Evolutionary conservation across 1,140 invertebrate species (phyloP).

Genomic region (Neotoxoptera formosana): DNA sequence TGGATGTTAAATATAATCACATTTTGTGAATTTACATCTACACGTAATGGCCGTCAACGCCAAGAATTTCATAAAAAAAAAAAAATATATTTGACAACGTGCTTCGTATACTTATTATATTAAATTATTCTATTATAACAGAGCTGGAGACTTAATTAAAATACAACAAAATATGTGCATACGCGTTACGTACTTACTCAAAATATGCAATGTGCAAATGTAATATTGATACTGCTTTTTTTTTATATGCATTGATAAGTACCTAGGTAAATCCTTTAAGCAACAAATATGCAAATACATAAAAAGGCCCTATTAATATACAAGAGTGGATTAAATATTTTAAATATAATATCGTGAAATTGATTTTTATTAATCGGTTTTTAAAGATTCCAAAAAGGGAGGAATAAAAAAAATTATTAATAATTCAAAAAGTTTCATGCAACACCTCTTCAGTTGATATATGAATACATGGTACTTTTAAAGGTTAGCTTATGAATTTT

Average conservation of each 20-base stretch:
- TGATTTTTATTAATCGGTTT: background rate
- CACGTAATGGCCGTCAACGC: background rate
- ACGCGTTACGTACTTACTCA: background rate
- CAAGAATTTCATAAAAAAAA: too few relatives aligned
- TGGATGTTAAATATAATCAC: background rate
- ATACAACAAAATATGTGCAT: background rate
- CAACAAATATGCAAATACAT: too few relatives aligned
- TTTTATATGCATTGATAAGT: background rate
- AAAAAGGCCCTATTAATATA: background rate
- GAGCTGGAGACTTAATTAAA: too few relatives aligned
- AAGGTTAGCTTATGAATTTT: background rate
- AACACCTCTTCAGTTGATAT: background rate
- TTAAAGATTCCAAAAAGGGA: background rate
- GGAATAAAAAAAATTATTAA: background rate
- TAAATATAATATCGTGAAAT: background rate
- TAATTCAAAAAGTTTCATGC: background rate
- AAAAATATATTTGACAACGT: too few relatives aligned
- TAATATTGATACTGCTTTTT: background rate
- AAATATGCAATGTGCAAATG: background rate
- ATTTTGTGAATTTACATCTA: background rate
- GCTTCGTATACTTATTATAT: too few relatives aligned
- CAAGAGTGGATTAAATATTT: background rate
- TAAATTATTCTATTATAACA: too few relatives aligned
- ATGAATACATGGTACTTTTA: background rate
- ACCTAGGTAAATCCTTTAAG: background rate